A percentile compares a stretch with the other conserved stretches of the same genome.
Conservation (phyloP, 2,797 vertebrate species). For the Poliocrania exsul region DNA sequence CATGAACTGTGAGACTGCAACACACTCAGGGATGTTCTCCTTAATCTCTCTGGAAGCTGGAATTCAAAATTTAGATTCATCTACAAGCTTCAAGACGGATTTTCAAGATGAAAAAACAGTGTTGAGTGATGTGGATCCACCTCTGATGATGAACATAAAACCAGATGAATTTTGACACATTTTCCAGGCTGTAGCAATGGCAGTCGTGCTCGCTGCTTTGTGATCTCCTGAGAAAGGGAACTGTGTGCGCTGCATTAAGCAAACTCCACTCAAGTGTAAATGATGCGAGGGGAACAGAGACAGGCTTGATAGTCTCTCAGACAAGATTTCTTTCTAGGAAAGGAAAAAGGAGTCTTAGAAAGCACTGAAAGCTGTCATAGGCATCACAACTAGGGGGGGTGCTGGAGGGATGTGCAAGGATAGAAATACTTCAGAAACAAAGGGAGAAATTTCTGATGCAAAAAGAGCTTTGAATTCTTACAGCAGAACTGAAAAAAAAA, state of each 20-base stretch:
- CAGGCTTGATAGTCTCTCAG: not conserved
- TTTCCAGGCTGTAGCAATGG: not conserved
- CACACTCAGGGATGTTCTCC: not conserved
- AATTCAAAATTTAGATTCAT: not conserved
- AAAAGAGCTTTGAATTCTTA: not conserved
- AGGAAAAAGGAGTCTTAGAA: not conserved
- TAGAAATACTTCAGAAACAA: not conserved
- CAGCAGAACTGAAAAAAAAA: not conserved
- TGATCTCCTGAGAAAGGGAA: not conserved
- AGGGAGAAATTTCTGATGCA: not conserved
- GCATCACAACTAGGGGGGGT: not conserved
- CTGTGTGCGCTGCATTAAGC: not conserved
- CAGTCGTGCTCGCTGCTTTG: not conserved
- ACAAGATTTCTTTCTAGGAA: not conserved
- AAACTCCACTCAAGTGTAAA: not conserved
- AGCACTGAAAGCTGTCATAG: not conserved
- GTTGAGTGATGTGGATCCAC: not conserved
- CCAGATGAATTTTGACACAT: not conserved
- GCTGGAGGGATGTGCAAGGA: not conserved
- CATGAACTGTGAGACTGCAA: not conserved
- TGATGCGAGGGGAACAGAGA: not conserved
- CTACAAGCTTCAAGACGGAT: not conserved
- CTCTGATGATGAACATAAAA: not conserved
- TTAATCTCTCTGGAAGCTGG: not conserved
- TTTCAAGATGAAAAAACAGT: not conserved